A percentile compares a stretch with the other conserved stretches of the same genome.
Evolutionary conservation across 2,113 vertebrate species (phyloP).

Genomic region (Platichthys flesus): DNA sequence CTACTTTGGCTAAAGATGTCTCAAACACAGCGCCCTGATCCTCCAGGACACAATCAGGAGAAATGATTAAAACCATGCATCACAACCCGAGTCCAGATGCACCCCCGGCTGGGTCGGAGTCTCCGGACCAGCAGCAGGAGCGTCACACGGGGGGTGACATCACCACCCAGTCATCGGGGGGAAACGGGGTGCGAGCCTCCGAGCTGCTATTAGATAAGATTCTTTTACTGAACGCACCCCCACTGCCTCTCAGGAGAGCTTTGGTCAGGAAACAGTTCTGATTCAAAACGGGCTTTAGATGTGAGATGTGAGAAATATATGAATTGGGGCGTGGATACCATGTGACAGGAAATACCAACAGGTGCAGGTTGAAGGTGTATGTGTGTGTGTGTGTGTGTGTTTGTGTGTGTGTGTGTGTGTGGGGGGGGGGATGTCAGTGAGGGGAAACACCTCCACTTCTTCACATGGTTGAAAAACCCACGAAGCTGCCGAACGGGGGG

Average conservation of each 20-base stretch:
- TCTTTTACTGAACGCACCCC: neutral
- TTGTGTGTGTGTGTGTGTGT: too few species aligned
- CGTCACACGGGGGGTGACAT: conserved; percentile 35
- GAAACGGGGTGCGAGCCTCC: neutral
- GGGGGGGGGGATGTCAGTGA: too few species aligned
- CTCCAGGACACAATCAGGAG: neutral
- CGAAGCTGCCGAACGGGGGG: too few species aligned
- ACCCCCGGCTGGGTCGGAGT: conserved; percentile 24
- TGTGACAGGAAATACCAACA: too few species aligned
- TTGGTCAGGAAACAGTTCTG: neutral
- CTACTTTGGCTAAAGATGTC: neutral
- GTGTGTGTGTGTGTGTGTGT: too few species aligned
- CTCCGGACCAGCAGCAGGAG: conserved; percentile 12
- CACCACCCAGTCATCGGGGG: conserved; percentile 32
- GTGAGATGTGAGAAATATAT: too few species aligned
- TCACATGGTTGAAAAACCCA: too few species aligned
- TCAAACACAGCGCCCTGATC: neutral
- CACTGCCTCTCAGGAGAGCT: neutral
- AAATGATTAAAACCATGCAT: conserved; percentile 54
- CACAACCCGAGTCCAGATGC: conserved; percentile 8
- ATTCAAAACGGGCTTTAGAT: too few species aligned
- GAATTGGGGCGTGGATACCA: too few species aligned
- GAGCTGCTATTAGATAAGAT: conserved; percentile 25
- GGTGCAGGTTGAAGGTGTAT: too few species aligned
- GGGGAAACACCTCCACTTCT: too few species aligned